These are phyloP conservation scores for Dendroctonus valens DNA, from an alignment of 1,140 invertebrate species.

Conservation along the genomic window DNA sequence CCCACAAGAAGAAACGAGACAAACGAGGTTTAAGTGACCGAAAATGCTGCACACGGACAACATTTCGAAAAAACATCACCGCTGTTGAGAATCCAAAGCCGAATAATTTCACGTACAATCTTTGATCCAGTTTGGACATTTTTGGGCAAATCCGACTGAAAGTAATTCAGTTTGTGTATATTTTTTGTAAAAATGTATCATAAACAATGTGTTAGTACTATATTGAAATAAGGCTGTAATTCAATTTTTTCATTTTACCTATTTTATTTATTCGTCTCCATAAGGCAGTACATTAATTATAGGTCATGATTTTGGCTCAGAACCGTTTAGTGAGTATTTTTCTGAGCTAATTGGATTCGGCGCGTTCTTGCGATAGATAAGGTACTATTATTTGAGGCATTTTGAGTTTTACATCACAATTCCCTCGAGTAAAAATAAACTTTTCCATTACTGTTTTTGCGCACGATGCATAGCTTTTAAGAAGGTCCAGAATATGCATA, in stretches of 20 bases:
- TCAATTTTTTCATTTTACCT: background rate
- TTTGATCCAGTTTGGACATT: background rate
- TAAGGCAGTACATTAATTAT: too few species aligned
- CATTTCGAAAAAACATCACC: background rate
- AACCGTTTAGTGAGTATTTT: too few species aligned
- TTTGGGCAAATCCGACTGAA: too few species aligned
- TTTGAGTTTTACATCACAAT: too few species aligned
- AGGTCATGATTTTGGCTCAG: too few species aligned
- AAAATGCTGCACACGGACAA: background rate
- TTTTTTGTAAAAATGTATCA: background rate
- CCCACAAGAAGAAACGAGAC: background rate
- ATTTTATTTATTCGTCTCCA: background rate
- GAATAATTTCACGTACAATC: conserved; percentile 2
- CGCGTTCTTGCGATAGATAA: too few species aligned
- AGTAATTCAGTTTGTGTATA: background rate
- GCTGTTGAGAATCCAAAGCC: background rate
- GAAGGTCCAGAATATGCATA: too few species aligned
- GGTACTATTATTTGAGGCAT: too few species aligned
- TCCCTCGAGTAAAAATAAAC: too few species aligned
- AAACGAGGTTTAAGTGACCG: background rate
- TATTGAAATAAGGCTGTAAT: background rate
- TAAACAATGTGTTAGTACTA: background rate
- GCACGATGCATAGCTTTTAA: too few species aligned
- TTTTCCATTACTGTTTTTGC: too few species aligned
- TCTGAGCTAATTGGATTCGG: too few species aligned